Evolutionary conservation across 2,888 invertebrate species (phyloP).

Genomic region (Dicranocentrus wangi): DNA sequence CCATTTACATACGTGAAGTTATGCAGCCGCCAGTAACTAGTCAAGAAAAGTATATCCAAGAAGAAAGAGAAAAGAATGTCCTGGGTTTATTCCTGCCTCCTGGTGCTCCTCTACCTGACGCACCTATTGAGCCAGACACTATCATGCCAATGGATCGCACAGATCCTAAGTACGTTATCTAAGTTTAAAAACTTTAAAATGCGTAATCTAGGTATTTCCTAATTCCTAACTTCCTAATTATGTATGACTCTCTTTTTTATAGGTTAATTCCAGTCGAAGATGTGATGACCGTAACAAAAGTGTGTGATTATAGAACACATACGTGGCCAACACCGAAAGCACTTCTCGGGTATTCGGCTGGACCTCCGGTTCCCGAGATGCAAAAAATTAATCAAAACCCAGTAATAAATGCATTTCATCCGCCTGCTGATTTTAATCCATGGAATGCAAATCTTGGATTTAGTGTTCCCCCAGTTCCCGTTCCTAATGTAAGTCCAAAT

Average conservation of each 20-base stretch:
- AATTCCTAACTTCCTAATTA: not conserved
- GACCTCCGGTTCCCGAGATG: not conserved
- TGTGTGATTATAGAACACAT: slow-evolving; percentile 84
- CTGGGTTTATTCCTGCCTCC: slow-evolving; percentile 86
- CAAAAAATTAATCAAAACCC: not conserved
- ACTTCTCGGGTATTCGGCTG: not conserved
- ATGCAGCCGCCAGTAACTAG: slow-evolving; percentile 78
- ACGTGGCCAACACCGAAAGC: slow-evolving; percentile 91
- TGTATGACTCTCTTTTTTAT: not conserved
- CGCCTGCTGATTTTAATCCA: slow-evolving; percentile 37
- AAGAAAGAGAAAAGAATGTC: slow-evolving; percentile 88
- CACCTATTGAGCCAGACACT: slow-evolving; percentile 88
- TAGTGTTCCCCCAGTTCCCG: slow-evolving; percentile 20
- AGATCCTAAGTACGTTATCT: slow-evolving; percentile 59
- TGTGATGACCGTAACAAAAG: slow-evolving; percentile 85
- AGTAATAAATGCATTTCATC: slow-evolving; percentile 15
- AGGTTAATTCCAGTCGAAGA: slow-evolving; percentile 89
- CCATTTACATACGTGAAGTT: slow-evolving; percentile 78
- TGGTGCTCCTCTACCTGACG: slow-evolving; percentile 82
- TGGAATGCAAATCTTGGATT: slow-evolving; percentile 44
- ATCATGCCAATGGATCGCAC: slow-evolving; percentile 77
- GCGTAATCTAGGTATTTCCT: not conserved
- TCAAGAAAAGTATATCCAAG: slow-evolving; percentile 89
- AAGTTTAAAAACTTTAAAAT: not conserved
- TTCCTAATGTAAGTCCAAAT: slow-evolving; percentile 17